phyloP scores from a whole-genome alignment of 2,797 vertebrate species.

The Euphonia xanthogaster region DNA sequence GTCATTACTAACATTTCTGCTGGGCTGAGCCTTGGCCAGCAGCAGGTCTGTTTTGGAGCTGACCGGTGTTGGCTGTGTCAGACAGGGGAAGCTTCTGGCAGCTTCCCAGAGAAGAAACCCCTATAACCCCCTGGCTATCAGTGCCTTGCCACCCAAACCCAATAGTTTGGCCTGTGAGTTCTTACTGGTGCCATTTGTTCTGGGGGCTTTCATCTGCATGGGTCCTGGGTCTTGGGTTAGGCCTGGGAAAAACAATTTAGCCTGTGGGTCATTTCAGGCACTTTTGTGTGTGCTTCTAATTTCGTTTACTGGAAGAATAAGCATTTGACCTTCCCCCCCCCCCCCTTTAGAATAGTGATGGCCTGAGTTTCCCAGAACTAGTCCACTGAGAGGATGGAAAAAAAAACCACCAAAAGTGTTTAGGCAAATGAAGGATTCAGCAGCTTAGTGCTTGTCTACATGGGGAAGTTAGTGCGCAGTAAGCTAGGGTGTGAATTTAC shows the following conservation, averaged over 20 bases:
- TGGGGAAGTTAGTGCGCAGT: conserved; percentile 69
- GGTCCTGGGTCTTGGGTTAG: not conserved
- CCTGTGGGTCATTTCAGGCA: not conserved
- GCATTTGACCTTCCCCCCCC: not conserved
- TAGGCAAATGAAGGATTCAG: conserved; percentile 24
- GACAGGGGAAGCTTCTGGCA: not conserved
- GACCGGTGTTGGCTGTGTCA: not conserved
- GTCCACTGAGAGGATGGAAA: not conserved
- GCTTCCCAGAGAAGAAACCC: not conserved
- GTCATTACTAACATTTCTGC: not conserved
- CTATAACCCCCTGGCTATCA: fast-evolving
- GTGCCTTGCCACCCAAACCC: not conserved
- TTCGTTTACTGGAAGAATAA: not conserved
- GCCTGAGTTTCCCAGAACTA: not conserved
- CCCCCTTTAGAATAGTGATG: not conserved
- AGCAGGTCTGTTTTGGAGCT: not conserved
- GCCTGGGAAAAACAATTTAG: fast-evolving
- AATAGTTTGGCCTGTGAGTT: not conserved
- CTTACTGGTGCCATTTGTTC: not conserved
- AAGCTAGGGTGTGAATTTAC: conserved; percentile 64
- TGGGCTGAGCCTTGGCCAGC: not conserved
- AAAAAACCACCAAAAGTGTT: not conserved
- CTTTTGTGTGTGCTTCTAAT: not conserved
- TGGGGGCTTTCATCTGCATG: not conserved
- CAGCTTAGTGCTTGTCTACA: conserved; percentile 66